Percentiles rank a stretch among this genome's conserved stretches.
These are phyloP conservation scores for Hippocampus mohnikei DNA, from an alignment of 2,113 vertebrate species.

Conservation along the genomic window DNA sequence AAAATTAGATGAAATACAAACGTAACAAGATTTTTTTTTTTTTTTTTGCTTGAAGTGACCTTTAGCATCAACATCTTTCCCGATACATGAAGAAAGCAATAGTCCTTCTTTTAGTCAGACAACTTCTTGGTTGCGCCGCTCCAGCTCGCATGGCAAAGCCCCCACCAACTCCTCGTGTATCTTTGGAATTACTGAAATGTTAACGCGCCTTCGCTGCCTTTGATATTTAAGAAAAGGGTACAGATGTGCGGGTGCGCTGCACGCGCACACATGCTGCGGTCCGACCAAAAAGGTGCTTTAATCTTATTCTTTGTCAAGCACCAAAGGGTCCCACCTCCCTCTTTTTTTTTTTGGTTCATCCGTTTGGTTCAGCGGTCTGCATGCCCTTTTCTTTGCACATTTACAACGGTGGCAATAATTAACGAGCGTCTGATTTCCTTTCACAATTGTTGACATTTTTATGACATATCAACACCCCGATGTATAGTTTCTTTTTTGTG, in stretches of 20 bases:
- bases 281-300: constrained; percentile 80
- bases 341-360: constrained; percentile 66
- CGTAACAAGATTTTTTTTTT: neutral
- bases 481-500: no score
- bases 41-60: neutral
- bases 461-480: neutral
- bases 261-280: constrained; percentile 68
- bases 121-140: constrained; percentile 79
- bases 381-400: constrained; percentile 64
- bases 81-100: neutral
- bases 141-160: constrained; percentile 65
- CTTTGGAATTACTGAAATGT: constrained; percentile 97
- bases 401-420: constrained; percentile 57
- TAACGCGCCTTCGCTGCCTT: constrained; percentile 89
- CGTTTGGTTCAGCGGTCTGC: constrained; percentile 50
- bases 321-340: constrained; percentile 64
- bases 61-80: neutral
- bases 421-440: constrained; percentile 58
- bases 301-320: constrained; percentile 75
- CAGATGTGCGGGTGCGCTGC: constrained; percentile 75
- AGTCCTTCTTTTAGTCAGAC: constrained; percentile 54
- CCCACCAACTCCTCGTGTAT: constrained; percentile 56
- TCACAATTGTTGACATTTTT: constrained; percentile 15
- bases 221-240: constrained; percentile 99
- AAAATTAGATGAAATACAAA: neutral